Base-by-base conservation (phyloP, 2,113 vertebrate genomes). In the Gadus macrocephalus region DNA sequence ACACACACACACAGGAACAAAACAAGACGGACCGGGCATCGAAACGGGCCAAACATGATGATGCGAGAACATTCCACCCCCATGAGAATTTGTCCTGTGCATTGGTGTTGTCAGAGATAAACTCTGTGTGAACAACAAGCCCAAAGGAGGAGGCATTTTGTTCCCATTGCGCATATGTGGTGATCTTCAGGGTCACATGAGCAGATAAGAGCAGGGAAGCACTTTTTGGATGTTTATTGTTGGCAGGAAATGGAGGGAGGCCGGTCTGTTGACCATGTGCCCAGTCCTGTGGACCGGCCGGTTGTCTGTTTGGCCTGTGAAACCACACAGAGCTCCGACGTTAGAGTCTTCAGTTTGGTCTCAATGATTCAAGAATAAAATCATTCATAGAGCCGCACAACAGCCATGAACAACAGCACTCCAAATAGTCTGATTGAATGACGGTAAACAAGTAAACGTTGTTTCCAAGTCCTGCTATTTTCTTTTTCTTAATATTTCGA, bases 51-150 rank as follows among this genome's bases (percentile, higher is more conserved):
- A 83, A 89, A 82, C 76, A 67, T 59, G 83, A 85, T 86, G 82
- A 80, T 70, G 73, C 75, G 67, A 79, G 76, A 88, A 88, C 68
- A 84, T 88, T 87, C 85, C 83, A 76, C 78, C 82, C 80, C 74
- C 82, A 84, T 82, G n/a, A n/a, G 20, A 69, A 79, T 78, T 69
- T 60, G 68, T 69, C 73, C 60, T 55, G 5, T 71, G 78, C 74
- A 70, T 14, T 62, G 81, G 81, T 87, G 83, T 77, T 80, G 84
- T 85, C 87, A 84, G 81, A 83, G 69, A 87, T 80, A 87, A 89
- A 86, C 76, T 85, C 60, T 49, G 28, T 71, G 80, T 79, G 77
- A 86, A 85, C 82, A 82, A 81, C 68, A 78, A 11, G 31, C 31
- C 31, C 31, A 7, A 63, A 17, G n/a, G 65, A 17, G 20, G 62